Evolutionary conservation across 2,888 invertebrate species (phyloP), one percentile per base, ranked within the genome.

Genomic region (Andrena haemorrhoa): DNA sequence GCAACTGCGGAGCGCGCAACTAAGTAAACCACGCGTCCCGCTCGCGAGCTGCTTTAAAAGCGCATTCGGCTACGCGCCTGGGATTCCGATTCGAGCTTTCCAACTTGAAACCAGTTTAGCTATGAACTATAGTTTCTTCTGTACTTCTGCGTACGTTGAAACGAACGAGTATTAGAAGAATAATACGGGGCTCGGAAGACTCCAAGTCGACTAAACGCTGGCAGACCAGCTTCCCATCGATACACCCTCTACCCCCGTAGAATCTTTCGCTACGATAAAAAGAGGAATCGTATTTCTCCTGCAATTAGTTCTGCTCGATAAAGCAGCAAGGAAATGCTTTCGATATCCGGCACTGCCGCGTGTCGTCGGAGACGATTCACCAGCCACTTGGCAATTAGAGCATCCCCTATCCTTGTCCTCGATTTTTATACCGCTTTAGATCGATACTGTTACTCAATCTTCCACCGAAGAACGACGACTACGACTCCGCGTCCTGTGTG

Each of bases 261-360:
- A 66, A 33, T 49, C 61, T n/a, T 49, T 29, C 35, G 12, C 29
- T 35, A 60, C 49, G 31, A 72, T 35, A 31, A 79, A 63, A 72
- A 74, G 79, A 86, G 77, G 80, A 85, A 86, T 89, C 71, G 78
- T 70, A 78, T 75, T 87, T 78, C 79, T 77, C 23, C 49, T 60
- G 84, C 82, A 86, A 88, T 89, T 87, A 86, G 81, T 87, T 88
- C 85, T 85, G 84, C 79, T 81, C 87, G 83, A 89, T 89, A 87
- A 87, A 88, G 75, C 85, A 81, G 79, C 85, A 82, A 86, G 82
- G 81, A 85, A 88, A 86, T 79, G 86, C 86, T 84, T 84, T 85
- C 84, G 85, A 82, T 84, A 83, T 61, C 80, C 75, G 76, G 60
- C 68, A 23, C 35, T 53, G 76, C 75, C 75, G 63, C 60, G 73